Evolutionary conservation across 2,888 invertebrate species (phyloP).

Genomic region (Caenorhabditis sp.): DNA sequence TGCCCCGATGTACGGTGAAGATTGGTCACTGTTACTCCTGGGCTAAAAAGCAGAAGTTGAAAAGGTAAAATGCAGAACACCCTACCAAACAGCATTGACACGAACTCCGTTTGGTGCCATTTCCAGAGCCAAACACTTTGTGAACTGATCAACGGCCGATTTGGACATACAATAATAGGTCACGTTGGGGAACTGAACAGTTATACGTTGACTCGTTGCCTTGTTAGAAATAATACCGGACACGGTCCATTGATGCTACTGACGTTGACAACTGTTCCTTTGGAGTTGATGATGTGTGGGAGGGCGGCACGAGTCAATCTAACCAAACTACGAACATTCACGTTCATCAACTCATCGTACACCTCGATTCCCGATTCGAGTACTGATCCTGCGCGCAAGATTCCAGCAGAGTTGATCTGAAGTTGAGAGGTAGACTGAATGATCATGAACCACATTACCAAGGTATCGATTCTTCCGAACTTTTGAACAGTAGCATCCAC

Average conservation of each 20-base stretch:
- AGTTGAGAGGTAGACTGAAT: neutral
- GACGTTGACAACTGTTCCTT: conserved; percentile 94
- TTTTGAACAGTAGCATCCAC: conserved; percentile 76
- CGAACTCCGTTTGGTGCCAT: conserved; percentile 87
- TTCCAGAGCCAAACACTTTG: conserved; percentile 92
- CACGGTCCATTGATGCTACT: conserved; percentile 93
- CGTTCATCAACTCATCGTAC: conserved; percentile 92
- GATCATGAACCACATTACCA: conserved; percentile 74
- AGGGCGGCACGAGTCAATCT: conserved; percentile 79
- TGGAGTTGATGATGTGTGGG: conserved; percentile 78
- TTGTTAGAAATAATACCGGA: conserved; percentile 84
- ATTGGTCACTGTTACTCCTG: conserved; percentile 94
- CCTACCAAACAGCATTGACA: conserved; percentile 91
- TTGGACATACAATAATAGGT: conserved; percentile 93
- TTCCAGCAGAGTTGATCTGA: conserved; percentile 81
- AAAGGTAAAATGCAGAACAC: neutral
- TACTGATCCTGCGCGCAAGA: conserved; percentile 78
- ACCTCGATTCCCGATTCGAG: conserved; percentile 85
- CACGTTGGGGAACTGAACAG: conserved; percentile 89
- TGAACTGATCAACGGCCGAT: conserved; percentile 94
- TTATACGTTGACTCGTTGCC: neutral
- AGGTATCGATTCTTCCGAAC: conserved; percentile 78
- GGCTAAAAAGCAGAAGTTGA: conserved; percentile 84
- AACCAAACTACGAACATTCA: conserved; percentile 86
- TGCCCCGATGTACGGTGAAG: conserved; percentile 92